phyloP scores from a whole-genome alignment of 2,797 vertebrate genomes.

The Geotrypetes seraphini region DNA sequence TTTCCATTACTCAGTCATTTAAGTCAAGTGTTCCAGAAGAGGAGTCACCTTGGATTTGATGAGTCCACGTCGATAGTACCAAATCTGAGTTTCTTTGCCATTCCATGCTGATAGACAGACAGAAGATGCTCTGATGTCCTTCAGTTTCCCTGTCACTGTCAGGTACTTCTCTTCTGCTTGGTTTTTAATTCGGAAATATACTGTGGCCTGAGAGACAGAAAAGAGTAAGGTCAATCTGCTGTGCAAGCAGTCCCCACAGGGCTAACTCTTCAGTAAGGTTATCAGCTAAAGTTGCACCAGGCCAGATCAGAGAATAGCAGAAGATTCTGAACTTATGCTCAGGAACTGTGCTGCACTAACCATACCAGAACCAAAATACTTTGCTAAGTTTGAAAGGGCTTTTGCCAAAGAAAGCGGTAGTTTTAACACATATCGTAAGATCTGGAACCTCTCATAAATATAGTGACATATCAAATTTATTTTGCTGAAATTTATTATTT shows the following conservation, averaged over 20 bases:
- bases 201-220: conserved; percentile 46
- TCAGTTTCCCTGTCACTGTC: conserved; percentile 38
- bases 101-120: conserved; percentile 39
- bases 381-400: too few species aligned
- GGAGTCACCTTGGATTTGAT: conserved; percentile 63
- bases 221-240: conserved; percentile 1
- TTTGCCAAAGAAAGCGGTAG: too few species aligned
- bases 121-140: conserved; percentile 38
- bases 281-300: too few species aligned
- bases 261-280: too few species aligned
- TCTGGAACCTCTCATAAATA: too few species aligned
- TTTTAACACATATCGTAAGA: too few species aligned
- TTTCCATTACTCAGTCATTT: too few species aligned
- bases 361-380: too few species aligned
- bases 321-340: accelerated
- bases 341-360: too few species aligned
- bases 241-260: neutral
- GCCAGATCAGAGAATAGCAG: neutral
- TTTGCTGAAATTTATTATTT: too few species aligned
- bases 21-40: too few species aligned
- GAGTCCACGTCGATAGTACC: conserved; percentile 61
- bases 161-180: conserved; percentile 49
- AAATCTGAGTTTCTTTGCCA: conserved; percentile 53
- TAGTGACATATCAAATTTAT: too few species aligned
- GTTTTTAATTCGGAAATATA: conserved; percentile 60